phyloP scores from a whole-genome alignment of 2,888 invertebrate genomes.

The Teinopalpus imperialis region DNA sequence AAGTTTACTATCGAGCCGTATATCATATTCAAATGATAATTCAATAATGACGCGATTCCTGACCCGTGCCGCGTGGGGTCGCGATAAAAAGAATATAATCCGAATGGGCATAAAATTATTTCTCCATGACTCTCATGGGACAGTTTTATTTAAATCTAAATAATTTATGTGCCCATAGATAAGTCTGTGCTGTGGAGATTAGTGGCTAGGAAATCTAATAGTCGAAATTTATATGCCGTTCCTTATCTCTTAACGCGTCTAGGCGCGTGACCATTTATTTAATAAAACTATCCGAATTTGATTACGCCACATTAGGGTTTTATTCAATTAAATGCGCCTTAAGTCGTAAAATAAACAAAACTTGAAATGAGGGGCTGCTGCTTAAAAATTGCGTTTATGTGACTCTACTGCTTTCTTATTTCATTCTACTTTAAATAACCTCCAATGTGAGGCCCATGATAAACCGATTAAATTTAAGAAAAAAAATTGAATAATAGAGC shows the following conservation, averaged over 20 bases:
- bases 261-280: conserved; percentile 62
- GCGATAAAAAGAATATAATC: conserved; percentile 68
- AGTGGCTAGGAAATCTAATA: conserved; percentile 62
- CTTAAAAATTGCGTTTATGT: conserved; percentile 24
- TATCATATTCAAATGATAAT: conserved; percentile 79
- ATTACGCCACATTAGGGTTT: conserved; percentile 52
- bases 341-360: conserved; percentile 36
- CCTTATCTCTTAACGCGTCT: conserved; percentile 59
- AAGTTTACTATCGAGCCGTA: conserved; percentile 56
- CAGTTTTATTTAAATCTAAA: conserved; percentile 56
- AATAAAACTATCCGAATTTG: conserved; percentile 57
- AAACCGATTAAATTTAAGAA: no score
- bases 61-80: conserved; percentile 52
- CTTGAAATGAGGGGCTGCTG: conserved; percentile 27
- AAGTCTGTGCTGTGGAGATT: conserved; percentile 53
- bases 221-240: conserved; percentile 61
- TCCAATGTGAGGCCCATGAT: no score
- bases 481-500: no score
- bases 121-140: conserved; percentile 53
- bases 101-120: conserved; percentile 72
- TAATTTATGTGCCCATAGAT: conserved; percentile 67
- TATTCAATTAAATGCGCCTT: conserved; percentile 40
- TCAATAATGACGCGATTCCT: conserved; percentile 73
- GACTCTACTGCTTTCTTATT: conserved; percentile 9
- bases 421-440: not conserved